Base-by-base conservation (phyloP, 1,140 invertebrate genomes). In the Calephelis virginiensis region DNA sequence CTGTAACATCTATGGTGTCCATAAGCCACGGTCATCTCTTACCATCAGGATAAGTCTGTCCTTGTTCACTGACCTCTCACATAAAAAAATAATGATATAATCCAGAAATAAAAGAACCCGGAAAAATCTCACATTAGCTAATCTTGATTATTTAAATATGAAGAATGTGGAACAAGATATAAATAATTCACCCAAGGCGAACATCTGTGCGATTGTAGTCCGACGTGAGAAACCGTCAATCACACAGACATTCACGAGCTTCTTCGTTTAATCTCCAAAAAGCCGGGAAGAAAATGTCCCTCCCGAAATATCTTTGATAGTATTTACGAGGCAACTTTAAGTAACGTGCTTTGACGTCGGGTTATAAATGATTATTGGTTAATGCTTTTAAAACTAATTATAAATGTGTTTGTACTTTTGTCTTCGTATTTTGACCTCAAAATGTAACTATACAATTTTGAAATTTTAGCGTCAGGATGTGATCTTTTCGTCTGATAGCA, bases 331-430 rank as follows among this genome's bases (percentile, higher is more conserved):
- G 59, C 59, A 71, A 68, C 71, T 72, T 69, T 61, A 69, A 72
- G 70, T 71, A 76, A 77, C 78, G 69, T 84, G 83, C 86, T 90
- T 84, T 88, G 87, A 90, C 85, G 69, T 77, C 72, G 63, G 70
- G 40, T 85, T 85, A 85, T 84, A 81, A 83, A 88, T 84, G 81
- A 75, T 85, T 82, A 85, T 80, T 83, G 81, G 75, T 82, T 78
- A 63, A 78, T 68, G 75, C 68, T 81, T 80, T 82, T 76, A 76
- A 76, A 77, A 69, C 76, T 74, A 69, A 28, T 64, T 64, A 13
- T 50, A 17, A 53, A 64, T 14, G 2, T 11, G 13, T 50, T 40
- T 38, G 46, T 53, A 53, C 49, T 14, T 53, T 53, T 17, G 49
- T 53, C 49, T 13, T 4, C 14, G 48, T 50, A 8, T 50, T 50